These are phyloP conservation scores for Littorina saxatilis DNA, from an alignment of 1,140 invertebrate genomes.

Conservation along the genomic window DNA sequence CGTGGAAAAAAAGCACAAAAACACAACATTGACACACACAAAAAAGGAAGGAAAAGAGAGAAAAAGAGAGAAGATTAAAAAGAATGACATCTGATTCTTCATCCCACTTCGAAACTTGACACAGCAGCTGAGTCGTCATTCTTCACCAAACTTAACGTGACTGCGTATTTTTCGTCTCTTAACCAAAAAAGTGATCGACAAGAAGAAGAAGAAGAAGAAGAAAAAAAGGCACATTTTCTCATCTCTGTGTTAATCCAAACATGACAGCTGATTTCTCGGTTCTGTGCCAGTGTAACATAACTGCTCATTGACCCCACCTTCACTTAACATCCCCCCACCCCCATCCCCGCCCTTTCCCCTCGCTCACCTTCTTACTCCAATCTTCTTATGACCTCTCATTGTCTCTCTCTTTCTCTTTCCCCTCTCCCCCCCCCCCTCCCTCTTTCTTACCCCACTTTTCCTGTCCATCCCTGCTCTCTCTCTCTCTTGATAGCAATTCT, in stretches of 20 bases:
- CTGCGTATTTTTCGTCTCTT: background rate
- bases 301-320: background rate
- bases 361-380: too few relatives aligned
- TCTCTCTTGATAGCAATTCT: too few relatives aligned
- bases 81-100: background rate
- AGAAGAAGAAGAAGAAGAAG: background rate
- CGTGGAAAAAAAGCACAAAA: too few relatives aligned
- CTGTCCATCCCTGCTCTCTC: background rate
- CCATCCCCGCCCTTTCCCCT: too few relatives aligned
- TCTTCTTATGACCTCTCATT: too few relatives aligned
- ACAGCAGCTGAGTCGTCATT: background rate
- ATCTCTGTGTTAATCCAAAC: background rate
- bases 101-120: background rate
- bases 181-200: background rate
- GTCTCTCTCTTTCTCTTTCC: background rate
- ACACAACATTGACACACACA: background rate
- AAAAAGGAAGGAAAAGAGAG: background rate
- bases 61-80: background rate
- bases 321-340: too few relatives aligned
- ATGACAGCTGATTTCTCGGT: too few relatives aligned
- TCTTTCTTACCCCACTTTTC: background rate
- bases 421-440: slow-evolving; percentile 1
- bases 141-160: background rate
- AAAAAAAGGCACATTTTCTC: background rate
- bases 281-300: too few relatives aligned